Evolutionary conservation across 2,113 vertebrate genomes (phyloP).

Genomic region (Ciconia maguari): DNA sequence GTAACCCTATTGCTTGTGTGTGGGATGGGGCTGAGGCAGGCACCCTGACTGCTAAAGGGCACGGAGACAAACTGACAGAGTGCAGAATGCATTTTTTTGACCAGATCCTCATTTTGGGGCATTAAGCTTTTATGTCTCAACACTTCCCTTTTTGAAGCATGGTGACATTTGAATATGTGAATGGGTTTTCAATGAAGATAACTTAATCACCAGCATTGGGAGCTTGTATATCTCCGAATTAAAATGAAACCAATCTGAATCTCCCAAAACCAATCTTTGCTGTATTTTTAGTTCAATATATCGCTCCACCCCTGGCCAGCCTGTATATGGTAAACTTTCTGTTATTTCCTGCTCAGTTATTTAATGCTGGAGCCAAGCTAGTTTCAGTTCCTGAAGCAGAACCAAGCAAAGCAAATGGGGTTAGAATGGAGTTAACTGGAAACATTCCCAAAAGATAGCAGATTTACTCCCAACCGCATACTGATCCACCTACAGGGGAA

Average conservation of each 20-base stretch:
- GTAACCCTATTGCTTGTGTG: background rate
- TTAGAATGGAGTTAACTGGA: constrained; percentile 51
- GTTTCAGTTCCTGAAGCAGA: constrained; percentile 66
- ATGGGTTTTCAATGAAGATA: constrained; percentile 48
- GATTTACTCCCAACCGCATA: background rate
- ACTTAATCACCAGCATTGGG: constrained; percentile 25
- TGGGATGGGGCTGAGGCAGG: background rate
- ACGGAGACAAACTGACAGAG: background rate
- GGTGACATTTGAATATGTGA: constrained; percentile 17
- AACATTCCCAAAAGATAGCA: constrained; percentile 60
- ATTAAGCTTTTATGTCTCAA: constrained; percentile 2
- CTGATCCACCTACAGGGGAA: constrained; percentile 11
- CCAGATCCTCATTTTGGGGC: constrained; percentile 16
- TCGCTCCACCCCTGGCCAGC: constrained; percentile 26
- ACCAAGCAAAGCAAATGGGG: constrained; percentile 39
- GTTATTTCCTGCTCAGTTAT: constrained; percentile 49
- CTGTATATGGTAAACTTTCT: constrained; percentile 52
- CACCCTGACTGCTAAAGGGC: background rate
- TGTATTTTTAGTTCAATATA: constrained; percentile 58
- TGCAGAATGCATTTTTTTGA: background rate
- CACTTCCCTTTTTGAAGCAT: background rate
- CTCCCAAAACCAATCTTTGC: background rate
- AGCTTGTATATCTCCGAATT: constrained; percentile 24
- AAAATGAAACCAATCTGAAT: constrained; percentile 18
- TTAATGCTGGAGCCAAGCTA: constrained; percentile 39